Percentiles rank a stretch among this genome's conserved stretches.
These are phyloP conservation scores for zebrafish (Danio rerio) DNA, from an alignment of 2,113 vertebrate genomes.

Conservation along the genomic window DNA sequence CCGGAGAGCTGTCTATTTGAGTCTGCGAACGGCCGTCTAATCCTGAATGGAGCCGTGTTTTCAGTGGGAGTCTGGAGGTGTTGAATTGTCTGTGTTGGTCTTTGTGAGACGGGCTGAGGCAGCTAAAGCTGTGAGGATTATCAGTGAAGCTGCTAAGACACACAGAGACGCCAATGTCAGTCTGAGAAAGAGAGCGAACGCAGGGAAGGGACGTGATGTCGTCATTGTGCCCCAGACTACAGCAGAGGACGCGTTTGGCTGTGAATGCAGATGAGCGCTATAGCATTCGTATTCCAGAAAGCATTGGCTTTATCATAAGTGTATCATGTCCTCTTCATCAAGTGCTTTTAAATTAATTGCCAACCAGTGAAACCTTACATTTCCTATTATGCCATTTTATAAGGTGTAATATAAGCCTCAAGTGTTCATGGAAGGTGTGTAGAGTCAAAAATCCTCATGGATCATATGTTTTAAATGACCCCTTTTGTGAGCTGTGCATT, in stretches of 20 bases:
- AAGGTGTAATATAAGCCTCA: too few species aligned
- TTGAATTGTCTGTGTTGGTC: conserved; percentile 16
- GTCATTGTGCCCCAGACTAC: not conserved
- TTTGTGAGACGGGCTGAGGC: conserved; percentile 16
- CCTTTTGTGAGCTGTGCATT: too few species aligned
- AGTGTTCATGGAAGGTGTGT: too few species aligned
- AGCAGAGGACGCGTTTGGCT: conserved; percentile 6
- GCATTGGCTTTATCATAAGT: too few species aligned
- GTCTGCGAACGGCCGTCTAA: conserved; percentile 11
- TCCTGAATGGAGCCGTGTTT: not conserved
- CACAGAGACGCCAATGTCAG: not conserved
- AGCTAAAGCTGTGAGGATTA: conserved; percentile 43
- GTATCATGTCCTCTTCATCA: too few species aligned
- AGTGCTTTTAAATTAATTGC: too few species aligned
- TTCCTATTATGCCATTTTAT: too few species aligned
- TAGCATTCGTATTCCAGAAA: too few species aligned
- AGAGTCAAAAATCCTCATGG: too few species aligned
- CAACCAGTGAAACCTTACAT: too few species aligned
- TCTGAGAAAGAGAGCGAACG: not conserved
- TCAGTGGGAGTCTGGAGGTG: conserved; percentile 1
- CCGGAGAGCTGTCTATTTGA: not conserved
- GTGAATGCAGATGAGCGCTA: not conserved
- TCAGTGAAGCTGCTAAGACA: conserved; percentile 23
- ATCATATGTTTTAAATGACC: too few species aligned
- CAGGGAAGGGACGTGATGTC: not conserved